Percentiles rank a stretch among this genome's conserved stretches.
Evolutionary conservation across 2,113 vertebrate genomes (phyloP).

Genomic region (Rhagologus leucostigma): DNA sequence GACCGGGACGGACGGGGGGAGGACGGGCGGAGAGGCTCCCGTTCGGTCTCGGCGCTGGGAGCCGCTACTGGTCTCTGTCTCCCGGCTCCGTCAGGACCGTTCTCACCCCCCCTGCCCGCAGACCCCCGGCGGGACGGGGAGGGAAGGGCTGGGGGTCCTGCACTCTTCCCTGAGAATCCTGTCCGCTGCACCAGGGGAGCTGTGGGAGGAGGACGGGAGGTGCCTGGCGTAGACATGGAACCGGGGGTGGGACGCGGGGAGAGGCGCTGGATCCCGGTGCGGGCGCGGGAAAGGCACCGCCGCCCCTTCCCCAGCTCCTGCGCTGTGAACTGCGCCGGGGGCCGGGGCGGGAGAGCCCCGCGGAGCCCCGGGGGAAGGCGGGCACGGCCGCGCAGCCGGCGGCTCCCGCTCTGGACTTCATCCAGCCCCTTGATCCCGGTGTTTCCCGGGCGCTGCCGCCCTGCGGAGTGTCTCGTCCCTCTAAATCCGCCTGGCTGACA

Average conservation of each 20-base stretch:
- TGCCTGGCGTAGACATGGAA: background rate
- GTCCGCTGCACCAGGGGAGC: background rate
- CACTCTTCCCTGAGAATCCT: background rate
- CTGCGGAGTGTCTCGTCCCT: background rate
- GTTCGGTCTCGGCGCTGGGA: background rate
- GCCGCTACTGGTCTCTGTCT: background rate
- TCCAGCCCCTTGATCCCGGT: background rate
- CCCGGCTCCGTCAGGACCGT: background rate
- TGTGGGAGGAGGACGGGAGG: background rate
- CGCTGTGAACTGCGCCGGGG: background rate
- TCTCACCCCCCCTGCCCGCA: background rate
- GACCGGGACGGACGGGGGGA: too few relatives aligned
- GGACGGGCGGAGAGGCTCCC: background rate
- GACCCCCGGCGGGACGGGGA: background rate
- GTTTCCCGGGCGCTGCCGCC: background rate
- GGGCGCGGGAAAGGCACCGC: background rate
- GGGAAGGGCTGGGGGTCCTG: background rate
- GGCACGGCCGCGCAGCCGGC: background rate
- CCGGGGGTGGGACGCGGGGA: too few relatives aligned
- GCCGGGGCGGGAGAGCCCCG: background rate
- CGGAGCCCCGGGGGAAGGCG: background rate
- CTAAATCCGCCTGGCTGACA: background rate
- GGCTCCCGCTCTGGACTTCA: background rate
- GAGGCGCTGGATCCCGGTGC: background rate
- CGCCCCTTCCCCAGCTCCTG: background rate